Evolutionary conservation across 2,113 vertebrate species (phyloP).

Genomic region (Semicossyphus pulcher): DNA sequence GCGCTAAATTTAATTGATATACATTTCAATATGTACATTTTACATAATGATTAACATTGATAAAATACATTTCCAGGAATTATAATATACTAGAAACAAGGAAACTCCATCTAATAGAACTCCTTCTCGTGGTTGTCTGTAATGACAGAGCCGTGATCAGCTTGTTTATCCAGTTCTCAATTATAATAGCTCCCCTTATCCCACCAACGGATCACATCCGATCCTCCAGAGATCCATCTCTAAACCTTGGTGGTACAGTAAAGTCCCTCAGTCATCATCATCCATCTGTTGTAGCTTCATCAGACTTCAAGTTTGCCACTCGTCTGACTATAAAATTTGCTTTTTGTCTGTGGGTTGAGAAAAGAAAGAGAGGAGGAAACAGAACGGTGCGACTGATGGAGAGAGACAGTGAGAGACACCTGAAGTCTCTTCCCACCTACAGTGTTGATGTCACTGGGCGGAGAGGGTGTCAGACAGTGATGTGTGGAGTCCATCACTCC

Average conservation of each 20-base stretch:
- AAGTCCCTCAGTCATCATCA: constrained; percentile 31
- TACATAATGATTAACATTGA: background rate
- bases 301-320: constrained; percentile 14
- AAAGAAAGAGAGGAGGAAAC: background rate
- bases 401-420: constrained; percentile 17
- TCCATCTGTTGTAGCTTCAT: constrained; percentile 35
- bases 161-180: constrained; percentile 21
- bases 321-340: background rate
- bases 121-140: background rate
- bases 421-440: constrained; percentile 1
- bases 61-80: background rate
- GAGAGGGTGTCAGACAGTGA: constrained; percentile 45
- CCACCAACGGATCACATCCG: constrained; percentile 21
- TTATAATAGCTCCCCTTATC: constrained; percentile 28
- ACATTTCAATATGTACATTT: background rate
- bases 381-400: constrained; percentile 1
- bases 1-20: too few species aligned
- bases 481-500: constrained; percentile 24
- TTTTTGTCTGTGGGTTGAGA: background rate
- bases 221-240: constrained; percentile 25
- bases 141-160: constrained; percentile 27
- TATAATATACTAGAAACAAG: background rate
- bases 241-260: constrained; percentile 29
- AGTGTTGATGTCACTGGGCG: constrained; percentile 40
- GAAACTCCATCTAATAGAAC: background rate